Conservation (phyloP, 2,888 invertebrate genomes). For the Ophion costatus region DNA sequence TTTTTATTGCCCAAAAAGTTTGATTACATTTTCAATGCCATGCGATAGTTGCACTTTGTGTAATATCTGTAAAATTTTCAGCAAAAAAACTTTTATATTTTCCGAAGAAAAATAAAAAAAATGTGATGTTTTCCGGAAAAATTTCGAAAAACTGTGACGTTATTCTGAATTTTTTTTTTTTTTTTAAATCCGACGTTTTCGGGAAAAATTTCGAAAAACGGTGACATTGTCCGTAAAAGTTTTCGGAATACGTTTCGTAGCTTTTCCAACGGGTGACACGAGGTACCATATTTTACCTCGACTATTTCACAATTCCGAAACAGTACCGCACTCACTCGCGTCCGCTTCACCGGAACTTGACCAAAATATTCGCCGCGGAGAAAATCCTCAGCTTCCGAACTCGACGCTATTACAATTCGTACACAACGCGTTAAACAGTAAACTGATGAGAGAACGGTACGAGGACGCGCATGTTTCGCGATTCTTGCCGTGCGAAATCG, state of each 20-base stretch:
- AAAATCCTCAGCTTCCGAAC: neutral
- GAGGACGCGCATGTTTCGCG: neutral
- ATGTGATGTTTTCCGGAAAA: neutral
- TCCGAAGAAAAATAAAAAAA: neutral
- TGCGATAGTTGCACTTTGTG: too few species aligned
- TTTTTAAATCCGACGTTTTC: too few species aligned
- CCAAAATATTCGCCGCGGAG: neutral
- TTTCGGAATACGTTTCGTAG: too few species aligned
- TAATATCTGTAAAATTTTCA: neutral
- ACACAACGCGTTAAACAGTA: neutral
- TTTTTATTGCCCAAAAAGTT: too few species aligned
- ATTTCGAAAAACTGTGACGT: neutral
- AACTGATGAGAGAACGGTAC: neutral
- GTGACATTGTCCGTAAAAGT: neutral
- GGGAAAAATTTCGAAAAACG: neutral
- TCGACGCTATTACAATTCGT: neutral
- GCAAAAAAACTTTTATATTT: neutral
- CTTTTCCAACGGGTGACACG: too few species aligned
- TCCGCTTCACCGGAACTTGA: too few species aligned
- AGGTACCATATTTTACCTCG: too few species aligned
- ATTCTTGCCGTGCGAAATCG: conserved; percentile 23
- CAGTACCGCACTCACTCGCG: too few species aligned
- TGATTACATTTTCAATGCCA: too few species aligned
- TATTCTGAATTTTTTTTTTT: too few species aligned
- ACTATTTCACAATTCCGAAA: too few species aligned